Evolutionary conservation across 2,797 vertebrate genomes (phyloP), one percentile per base, ranked within the genome.

Genomic region (Macropodus opercularis): DNA sequence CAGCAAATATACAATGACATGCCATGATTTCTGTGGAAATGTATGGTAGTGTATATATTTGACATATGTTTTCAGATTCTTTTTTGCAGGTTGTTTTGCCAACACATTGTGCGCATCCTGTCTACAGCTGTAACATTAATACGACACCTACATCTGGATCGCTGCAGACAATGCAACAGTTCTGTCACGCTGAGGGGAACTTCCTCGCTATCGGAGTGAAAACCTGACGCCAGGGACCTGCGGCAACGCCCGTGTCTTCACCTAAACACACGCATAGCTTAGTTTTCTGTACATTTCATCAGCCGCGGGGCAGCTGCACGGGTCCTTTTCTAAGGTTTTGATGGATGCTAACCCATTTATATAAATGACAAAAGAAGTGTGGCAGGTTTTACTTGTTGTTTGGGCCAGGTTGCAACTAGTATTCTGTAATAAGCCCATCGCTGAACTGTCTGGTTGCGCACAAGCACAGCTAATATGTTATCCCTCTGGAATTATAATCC

Each of bases 401-500:
- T 58, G 8, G 36, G 51, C 15, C 59, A 40, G 43, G 6, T 32
- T 35, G 54, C n/a, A 67, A 72, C 34, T 55, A 42, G 50, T 10
- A 11, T 24, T 59, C 47, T 71, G 40, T 48, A 51, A 56, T 48
- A 68, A 17, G 31, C 65, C 69, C 53, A 23, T 7, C 49, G 57
- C 62, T 41, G 47, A 63, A 66, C 50, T 4, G 38, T 52, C 51
- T 48, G 31, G 69, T 75, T 77, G 46, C 62, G 2, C 63, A 39
- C 58, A 41, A 66, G 63, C 63, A 49, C 44, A 63, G 69, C 42
- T 68, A 73, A 72, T 85, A 79, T 79, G 80, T 58, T 47, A 46
- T 70, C 79, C 76, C 69, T 24, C 36, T 54, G 76, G 80, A 79
- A 78, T 78, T 82, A 67, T 81, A 84, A 80, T 83, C 42, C 65